Conservation (phyloP, 2,113 vertebrate genomes). For the Solenodon paradoxus region DNA sequence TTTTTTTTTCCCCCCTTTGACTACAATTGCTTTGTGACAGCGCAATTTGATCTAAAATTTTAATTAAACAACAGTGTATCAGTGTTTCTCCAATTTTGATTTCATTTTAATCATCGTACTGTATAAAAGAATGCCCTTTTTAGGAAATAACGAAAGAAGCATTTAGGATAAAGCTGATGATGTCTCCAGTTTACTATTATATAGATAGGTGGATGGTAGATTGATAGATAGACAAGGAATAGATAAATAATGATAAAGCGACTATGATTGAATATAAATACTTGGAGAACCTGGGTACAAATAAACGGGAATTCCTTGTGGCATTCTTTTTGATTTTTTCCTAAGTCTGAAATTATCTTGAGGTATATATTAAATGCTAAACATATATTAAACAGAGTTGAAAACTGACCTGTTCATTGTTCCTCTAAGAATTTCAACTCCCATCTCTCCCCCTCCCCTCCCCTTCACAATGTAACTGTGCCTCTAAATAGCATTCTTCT, state of each 20-base stretch:
- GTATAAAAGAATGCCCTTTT: neutral
- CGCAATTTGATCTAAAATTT: neutral
- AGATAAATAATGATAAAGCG: neutral
- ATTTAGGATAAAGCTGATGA: neutral
- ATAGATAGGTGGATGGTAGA: neutral
- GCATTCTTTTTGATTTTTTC: neutral
- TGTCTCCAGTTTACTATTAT: neutral
- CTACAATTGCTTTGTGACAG: neutral
- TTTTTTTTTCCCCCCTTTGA: neutral
- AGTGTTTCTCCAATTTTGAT: neutral
- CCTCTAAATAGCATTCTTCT: slow-evolving; percentile 62
- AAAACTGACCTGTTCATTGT: neutral
- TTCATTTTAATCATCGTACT: neutral
- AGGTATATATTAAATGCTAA: slow-evolving; percentile 10
- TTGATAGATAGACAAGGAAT: too few relatives aligned
- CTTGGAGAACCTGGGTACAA: neutral
- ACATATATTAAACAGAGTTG: slow-evolving; percentile 42
- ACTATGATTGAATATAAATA: neutral
- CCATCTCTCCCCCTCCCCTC: neutral
- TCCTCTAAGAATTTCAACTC: neutral
- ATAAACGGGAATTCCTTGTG: neutral
- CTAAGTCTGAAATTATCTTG: neutral
- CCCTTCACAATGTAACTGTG: neutral
- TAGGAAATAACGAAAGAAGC: neutral
- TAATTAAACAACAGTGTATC: neutral